These are phyloP conservation scores for Bolinopsis microptera DNA, from an alignment of 37 sponge, comb jelly and placozoan genomes.

Conservation along the genomic window DNA sequence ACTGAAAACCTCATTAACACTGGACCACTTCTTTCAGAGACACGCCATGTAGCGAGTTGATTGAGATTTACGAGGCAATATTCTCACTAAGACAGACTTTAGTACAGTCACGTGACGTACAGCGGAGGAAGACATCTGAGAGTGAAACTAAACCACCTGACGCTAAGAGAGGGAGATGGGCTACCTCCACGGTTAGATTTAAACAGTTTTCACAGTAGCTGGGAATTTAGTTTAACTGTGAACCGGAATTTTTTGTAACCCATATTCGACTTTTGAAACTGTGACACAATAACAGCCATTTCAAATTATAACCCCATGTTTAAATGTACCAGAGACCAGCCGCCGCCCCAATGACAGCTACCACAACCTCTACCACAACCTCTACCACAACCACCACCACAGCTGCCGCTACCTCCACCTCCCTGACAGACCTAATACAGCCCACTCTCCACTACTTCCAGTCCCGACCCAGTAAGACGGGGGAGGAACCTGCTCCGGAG, in stretches of 20 bases:
- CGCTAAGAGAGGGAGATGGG: slow-evolving; percentile 53
- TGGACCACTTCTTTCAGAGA: background rate
- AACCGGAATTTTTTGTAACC: too few relatives aligned
- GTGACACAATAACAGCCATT: too few relatives aligned
- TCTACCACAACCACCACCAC: background rate
- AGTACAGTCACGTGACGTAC: background rate
- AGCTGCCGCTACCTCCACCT: background rate
- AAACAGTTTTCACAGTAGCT: too few relatives aligned
- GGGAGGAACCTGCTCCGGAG: background rate
- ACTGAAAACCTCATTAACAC: background rate
- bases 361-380: background rate
- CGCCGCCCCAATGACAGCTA: background rate
- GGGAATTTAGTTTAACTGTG: too few relatives aligned
- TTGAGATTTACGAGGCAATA: slow-evolving; percentile 55
- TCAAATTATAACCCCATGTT: background rate
- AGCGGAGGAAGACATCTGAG: background rate
- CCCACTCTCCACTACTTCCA: slow-evolving; percentile 58
- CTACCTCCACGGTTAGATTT: background rate
- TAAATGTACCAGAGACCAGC: background rate
- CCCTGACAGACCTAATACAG: background rate
- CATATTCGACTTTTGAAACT: too few relatives aligned
- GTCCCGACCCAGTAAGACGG: background rate
- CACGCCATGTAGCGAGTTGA: slow-evolving; percentile 27
- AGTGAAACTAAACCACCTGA: slow-evolving; percentile 15
- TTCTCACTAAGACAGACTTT: background rate